Evolutionary conservation across 1,140 invertebrate genomes (phyloP), one percentile per base, ranked within the genome.

Genomic region (Heliconius himera): DNA sequence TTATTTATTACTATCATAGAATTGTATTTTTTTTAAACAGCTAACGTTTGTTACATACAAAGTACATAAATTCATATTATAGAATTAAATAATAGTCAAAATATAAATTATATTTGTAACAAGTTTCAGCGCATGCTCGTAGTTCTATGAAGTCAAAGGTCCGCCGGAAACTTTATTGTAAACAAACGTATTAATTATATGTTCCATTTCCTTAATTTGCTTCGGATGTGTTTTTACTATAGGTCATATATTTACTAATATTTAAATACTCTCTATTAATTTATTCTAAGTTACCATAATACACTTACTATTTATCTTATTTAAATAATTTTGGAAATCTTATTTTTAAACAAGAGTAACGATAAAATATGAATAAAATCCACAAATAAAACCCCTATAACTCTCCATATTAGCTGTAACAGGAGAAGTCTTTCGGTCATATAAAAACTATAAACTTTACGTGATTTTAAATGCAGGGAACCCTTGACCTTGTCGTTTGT

Each of bases 401-500:
- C 41, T 38, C 38, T 79, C 51, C 20, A 18, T 74, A 74, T 74
- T 70, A 78, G 11, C 41, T 6, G 73, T 70, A 74, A 78, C 54
- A 46, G 26, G 56, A 60, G 41, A 74, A 51, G 66, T 70, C 46
- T 75, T 75, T 75, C 54, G 51, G 33, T 54, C 78, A 66, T 79
- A 71, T 74, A 74, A 75, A 71, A 74, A 71, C 73, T 26, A 75
- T 79, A 79, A 75, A 71, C 1, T 77, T 80, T 70, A 76, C 66
- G 46, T 54, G 36, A 80, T 73, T 73, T 51, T 26, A 77, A 36
- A 66, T 66, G 85, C 83, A 80, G 81, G 91, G 88, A 92, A 88
- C 84, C 91, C 89, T 91, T 92, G 88, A 91, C 78, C 75, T 75
- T 71, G 82, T 74, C 76, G 60, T 51, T 80, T 81, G 73, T 80